Evolutionary conservation across 2,797 vertebrate species (phyloP), one percentile per base, ranked within the genome.

Genomic region (Rhinogobio ventralis): DNA sequence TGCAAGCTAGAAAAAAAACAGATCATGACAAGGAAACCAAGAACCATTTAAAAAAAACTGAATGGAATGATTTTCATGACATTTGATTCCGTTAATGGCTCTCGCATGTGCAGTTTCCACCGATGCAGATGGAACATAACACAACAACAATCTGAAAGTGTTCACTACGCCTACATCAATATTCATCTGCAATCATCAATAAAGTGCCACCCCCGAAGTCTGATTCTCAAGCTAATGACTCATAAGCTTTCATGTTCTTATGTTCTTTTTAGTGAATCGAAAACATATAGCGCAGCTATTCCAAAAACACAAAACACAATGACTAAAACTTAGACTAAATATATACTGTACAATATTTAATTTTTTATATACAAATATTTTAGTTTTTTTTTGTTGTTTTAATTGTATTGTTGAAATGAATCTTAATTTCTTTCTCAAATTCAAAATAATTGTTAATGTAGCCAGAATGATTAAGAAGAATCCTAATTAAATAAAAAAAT

Each of bases 121-220:
- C 2, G 23, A 57, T 25, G 25, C 7, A 2, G 10, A 60, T 30
- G 62, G 0, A 30, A 64, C 25, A 30, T 28, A 20, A 39, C 23
- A 4, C 19, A 20, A 68, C 30, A 67, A 2, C 30, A 23, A 23
- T 67, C 66, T 23, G 53, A n/a, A 57, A 57, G 53, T n/a, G 30
- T 57, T 76, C 74, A 9, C 1, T 25, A 62, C 13, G 60, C 13
- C 60, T 17, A 53, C 20, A 39, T 39, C 33, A 57, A 57, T 76
- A 57, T 76, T 55, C 7, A 57, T 57, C 11, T 76, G 19, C n/a
- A 36, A 76, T 76, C 53, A 76, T 57, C 51, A 36, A 36, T 23
- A 53, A 55, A 75, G 73, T 30, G 3, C 10, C 49, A 39, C 6
- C 13, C 39, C 73, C n/a, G 10, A 20, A 20, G 28, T 53, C 49